These are phyloP conservation scores for Propithecus perrieri DNA, from an alignment of 2,797 vertebrate genomes.

Conservation along the genomic window DNA sequence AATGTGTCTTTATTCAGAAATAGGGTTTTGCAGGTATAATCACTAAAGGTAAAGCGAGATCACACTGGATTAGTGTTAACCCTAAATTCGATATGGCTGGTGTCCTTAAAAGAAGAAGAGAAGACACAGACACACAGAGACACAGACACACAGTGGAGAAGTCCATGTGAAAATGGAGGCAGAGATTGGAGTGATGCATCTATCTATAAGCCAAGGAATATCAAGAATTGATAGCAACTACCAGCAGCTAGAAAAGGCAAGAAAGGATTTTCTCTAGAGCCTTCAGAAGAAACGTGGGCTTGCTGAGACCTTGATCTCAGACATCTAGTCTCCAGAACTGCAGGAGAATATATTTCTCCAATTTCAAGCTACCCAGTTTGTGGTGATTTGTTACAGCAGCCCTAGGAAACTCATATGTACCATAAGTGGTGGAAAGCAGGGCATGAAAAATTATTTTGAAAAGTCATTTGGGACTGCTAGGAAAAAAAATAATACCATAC, in stretches of 20 bases:
- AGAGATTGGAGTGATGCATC: neutral
- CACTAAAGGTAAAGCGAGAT: neutral
- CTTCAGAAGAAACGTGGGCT: neutral
- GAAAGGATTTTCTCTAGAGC: neutral
- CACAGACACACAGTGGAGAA: neutral
- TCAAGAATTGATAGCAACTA: neutral
- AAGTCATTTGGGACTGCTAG: neutral
- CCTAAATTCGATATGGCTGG: neutral
- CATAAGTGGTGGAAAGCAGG: neutral
- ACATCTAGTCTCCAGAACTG: no score
- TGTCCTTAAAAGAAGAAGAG: neutral
- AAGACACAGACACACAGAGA: neutral
- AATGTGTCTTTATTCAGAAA: neutral
- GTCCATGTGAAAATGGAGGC: neutral
- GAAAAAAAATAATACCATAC: neutral
- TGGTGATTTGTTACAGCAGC: neutral
- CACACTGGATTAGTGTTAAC: neutral
- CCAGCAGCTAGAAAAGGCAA: neutral
- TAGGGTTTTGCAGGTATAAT: neutral
- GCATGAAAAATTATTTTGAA: neutral
- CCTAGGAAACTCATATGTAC: neutral
- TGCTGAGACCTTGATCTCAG: neutral
- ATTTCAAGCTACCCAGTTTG: neutral
- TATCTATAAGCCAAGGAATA: neutral
- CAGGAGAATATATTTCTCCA: neutral